Base-by-base conservation (phyloP, 2,113 vertebrate species). In the Nibea albiflora region DNA sequence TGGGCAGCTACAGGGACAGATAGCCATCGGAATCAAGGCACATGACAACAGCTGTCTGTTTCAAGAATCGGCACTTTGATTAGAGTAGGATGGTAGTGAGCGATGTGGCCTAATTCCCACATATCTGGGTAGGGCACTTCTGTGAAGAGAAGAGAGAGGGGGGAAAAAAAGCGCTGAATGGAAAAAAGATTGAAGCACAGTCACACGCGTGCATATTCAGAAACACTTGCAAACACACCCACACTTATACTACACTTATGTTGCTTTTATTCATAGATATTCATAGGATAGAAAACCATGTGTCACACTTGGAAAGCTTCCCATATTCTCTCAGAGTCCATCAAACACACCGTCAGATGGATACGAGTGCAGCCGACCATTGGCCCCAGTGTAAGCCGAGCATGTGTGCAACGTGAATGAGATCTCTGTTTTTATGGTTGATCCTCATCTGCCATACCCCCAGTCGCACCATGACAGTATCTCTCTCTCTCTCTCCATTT, bases 61-160 rank as follows among this genome's bases (percentile, higher is more conserved):
- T 93, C 92, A 95, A 94, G 93, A 95, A 95, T 95, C 91, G 93
- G 94, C 94, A 95, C 95, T 95, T 95, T 95, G 95, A 95, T 95
- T 94, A 94, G 92, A 82, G 86, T 22, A 66, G 89, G 89, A 91
- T 86, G 90, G 86, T 86, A 92, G 89, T 92, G 92, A 93, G 90
- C 86, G 87, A 92, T 93, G 92, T 85, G 90, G 89, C 84, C 88
- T 94, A 92, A 94, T 95, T 94, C 93, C 94, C 91, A 90, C 92
- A 94, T 95, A 94, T 95, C 91, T 90, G 93, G 92, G 92, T 87
- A 89, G 93, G 94, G 94, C 92, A 90, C 92, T 94, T 93, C 79
- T 84, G 81, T 87, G 88, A 86, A 83, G 53, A 84, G 78, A 74
- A 31, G 24, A 46, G 10, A 26, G 50, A 67, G 35, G 44, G 44